These are phyloP conservation scores for Gastrophryne carolinensis DNA, from an alignment of 2,797 vertebrate genomes.

Conservation along the genomic window DNA sequence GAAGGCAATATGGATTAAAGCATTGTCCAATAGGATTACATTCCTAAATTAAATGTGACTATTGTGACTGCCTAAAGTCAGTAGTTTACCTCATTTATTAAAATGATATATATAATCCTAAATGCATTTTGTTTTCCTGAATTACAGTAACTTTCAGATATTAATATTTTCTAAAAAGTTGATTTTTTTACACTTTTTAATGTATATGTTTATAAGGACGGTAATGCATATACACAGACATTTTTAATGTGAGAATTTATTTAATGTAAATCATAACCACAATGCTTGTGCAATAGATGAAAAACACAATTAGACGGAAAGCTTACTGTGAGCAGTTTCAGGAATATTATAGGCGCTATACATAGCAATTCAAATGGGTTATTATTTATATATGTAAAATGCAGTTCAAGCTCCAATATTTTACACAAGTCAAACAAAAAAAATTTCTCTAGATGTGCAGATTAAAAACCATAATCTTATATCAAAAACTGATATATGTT, in stretches of 20 bases:
- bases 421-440: too few relatives aligned
- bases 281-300: not conserved
- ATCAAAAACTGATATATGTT: too few relatives aligned
- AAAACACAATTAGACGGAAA: too few relatives aligned
- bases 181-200: not conserved
- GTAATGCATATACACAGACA: not conserved
- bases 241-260: constrained; percentile 16
- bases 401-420: too few relatives aligned
- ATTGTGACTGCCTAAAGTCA: not conserved
- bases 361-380: too few relatives aligned
- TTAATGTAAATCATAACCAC: constrained; percentile 10
- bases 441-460: too few relatives aligned
- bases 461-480: too few relatives aligned
- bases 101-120: not conserved
- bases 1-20: not conserved
- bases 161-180: constrained; percentile 17
- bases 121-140: not conserved
- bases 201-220: not conserved
- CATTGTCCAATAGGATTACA: not conserved
- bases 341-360: too few relatives aligned
- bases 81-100: constrained; percentile 15
- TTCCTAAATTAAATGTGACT: not conserved
- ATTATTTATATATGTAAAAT: too few relatives aligned
- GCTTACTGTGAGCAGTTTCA: too few relatives aligned
- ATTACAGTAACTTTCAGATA: not conserved